A percentile compares a stretch with the other conserved stretches of the same genome.
Conservation (phyloP, 1,140 invertebrate genomes). For the Brachionus paranguensis region DNA sequence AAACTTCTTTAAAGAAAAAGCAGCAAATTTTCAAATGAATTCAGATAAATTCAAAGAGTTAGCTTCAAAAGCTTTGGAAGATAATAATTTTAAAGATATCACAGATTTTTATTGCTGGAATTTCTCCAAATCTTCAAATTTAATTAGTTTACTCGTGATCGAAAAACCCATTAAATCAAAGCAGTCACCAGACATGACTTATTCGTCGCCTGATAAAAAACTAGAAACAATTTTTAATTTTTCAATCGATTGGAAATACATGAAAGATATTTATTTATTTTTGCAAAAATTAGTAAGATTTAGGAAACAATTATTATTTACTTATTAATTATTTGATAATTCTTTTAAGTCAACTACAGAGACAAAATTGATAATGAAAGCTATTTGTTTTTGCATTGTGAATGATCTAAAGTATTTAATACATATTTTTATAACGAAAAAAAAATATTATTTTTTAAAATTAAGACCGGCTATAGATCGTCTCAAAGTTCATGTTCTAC, state of each 20-base stretch:
- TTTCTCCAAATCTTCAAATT: conserved; percentile 6
- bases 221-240: neutral
- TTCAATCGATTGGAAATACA: conserved; percentile 16
- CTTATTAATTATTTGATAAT: neutral
- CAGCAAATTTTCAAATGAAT: neutral
- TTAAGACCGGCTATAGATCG: neutral
- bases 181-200: neutral
- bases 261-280: conserved; percentile 25
- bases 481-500: conserved; percentile 19
- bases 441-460: neutral
- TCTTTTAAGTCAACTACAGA: neutral
- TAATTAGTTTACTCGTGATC: neutral
- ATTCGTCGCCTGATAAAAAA: neutral
- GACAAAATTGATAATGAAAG: neutral
- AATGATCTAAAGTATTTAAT: conserved; percentile 30
- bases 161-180: neutral
- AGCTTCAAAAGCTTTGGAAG: neutral
- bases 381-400: conserved; percentile 33
- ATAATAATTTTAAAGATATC: conserved; percentile 3
- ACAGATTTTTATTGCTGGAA: conserved; percentile 37
- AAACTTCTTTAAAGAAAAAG: neutral
- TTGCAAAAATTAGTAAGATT: conserved; percentile 17
- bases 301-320: neutral
- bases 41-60: neutral
- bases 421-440: neutral